Conservation (phyloP, 2,888 invertebrate genomes). For the Hydriomena furcata region DNA sequence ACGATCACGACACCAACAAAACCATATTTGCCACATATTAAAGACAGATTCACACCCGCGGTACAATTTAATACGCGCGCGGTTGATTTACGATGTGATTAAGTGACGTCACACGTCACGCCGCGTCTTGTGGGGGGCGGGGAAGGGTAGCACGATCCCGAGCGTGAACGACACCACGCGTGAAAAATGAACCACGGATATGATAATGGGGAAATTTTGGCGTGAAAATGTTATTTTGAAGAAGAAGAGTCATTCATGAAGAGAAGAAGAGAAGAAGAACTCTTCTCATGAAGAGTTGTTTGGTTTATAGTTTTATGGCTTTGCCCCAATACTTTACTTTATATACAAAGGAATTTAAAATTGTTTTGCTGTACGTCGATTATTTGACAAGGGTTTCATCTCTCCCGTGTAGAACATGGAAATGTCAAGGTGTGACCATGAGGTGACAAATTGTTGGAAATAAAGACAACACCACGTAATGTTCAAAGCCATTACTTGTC, state of each 20-base stretch:
- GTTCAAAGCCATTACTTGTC: constrained; percentile 9
- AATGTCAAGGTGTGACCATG: neutral
- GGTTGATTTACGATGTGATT: constrained; percentile 51
- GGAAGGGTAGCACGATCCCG: constrained; percentile 2
- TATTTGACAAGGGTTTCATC: too few relatives aligned
- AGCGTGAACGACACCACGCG: constrained; percentile 11
- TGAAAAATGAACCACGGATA: constrained; percentile 23
- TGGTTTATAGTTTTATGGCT: neutral
- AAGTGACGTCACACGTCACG: constrained; percentile 25
- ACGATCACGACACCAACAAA: neutral
- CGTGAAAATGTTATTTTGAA: constrained; percentile 15
- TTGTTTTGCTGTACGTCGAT: too few relatives aligned
- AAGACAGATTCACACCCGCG: constrained; percentile 20
- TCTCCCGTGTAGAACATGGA: neutral
- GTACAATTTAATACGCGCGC: constrained; percentile 35
- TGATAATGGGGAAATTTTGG: constrained; percentile 10
- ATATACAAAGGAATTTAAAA: too few relatives aligned
- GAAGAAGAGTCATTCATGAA: too few relatives aligned
- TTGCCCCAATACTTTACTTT: too few relatives aligned
- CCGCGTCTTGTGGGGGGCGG: constrained; percentile 3
- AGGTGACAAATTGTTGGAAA: constrained; percentile 5
- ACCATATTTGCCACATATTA: constrained; percentile 2
- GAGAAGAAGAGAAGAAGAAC: too few relatives aligned
- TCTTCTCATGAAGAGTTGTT: too few relatives aligned
- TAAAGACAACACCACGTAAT: constrained; percentile 9